These are phyloP conservation scores for Diarsia mendica DNA, from an alignment of 2,888 invertebrate genomes.

Conservation along the genomic window DNA sequence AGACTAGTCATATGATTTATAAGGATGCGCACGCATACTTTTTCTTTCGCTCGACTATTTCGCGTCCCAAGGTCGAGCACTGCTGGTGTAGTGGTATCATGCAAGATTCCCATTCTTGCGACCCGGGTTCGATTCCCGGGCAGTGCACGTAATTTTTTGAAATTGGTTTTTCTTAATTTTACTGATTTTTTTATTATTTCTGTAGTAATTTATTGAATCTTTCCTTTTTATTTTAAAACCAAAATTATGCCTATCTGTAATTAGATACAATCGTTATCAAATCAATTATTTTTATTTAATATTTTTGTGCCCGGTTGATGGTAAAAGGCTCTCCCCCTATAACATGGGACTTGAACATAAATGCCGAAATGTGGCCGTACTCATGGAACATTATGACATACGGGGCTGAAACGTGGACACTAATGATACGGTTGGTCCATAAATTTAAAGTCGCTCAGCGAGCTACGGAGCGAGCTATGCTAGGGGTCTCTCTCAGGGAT, in stretches of 20 bases:
- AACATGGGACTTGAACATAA: too few relatives aligned
- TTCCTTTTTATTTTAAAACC: neutral
- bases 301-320: neutral
- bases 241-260: too few relatives aligned
- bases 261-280: neutral
- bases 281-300: neutral
- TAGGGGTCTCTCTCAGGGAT: too few relatives aligned
- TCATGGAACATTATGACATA: too few relatives aligned
- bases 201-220: neutral
- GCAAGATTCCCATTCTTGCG: slow-evolving; percentile 99
- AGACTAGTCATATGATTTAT: too few relatives aligned
- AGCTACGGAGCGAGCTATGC: too few relatives aligned
- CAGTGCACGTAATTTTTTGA: slow-evolving; percentile 57
- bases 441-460: too few relatives aligned
- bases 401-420: too few relatives aligned
- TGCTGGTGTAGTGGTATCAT: slow-evolving; percentile 99
- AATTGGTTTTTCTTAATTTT: neutral
- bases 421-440: too few relatives aligned
- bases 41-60: slow-evolving; percentile 3
- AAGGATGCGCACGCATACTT: neutral
- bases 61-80: slow-evolving; percentile 89
- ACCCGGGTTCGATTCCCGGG: slow-evolving; percentile 94
- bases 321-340: too few relatives aligned
- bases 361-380: too few relatives aligned
- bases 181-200: neutral